These are phyloP conservation scores for Ciconia nigra DNA, from an alignment of 2,797 vertebrate species.

Conservation along the genomic window DNA sequence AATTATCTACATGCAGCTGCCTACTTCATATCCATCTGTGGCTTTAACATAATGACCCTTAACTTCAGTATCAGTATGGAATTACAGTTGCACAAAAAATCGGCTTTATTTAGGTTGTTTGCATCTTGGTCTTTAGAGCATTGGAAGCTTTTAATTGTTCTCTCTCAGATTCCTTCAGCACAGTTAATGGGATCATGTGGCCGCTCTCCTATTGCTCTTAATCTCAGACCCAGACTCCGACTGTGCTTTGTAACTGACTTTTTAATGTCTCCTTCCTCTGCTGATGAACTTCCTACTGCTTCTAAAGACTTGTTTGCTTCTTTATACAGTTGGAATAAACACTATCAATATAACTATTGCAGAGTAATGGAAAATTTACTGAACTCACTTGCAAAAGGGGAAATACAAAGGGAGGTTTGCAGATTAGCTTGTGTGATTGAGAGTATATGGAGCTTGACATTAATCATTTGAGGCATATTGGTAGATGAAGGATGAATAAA, in stretches of 20 bases:
- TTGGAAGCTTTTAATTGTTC: slow-evolving; percentile 55
- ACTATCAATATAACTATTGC: background rate
- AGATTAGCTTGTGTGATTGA: background rate
- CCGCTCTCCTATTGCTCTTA: slow-evolving; percentile 53
- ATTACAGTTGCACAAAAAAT: slow-evolving; percentile 8
- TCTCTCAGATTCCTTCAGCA: slow-evolving; percentile 19
- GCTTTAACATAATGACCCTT: slow-evolving; percentile 4
- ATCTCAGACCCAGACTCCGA: background rate
- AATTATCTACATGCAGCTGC: background rate
- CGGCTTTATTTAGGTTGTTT: background rate
- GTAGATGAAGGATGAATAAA: background rate
- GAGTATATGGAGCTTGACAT: background rate
- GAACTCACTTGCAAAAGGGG: background rate
- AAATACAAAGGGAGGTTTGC: slow-evolving; percentile 10
- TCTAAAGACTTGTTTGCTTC: slow-evolving; percentile 27
- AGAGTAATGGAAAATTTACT: background rate
- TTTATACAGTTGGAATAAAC: slow-evolving; percentile 27
- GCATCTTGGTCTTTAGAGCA: background rate
- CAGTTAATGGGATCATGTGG: slow-evolving; percentile 61
- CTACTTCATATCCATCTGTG: slow-evolving; percentile 12
- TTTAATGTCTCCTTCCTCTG: slow-evolving; percentile 36
- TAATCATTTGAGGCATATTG: background rate
- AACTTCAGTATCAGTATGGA: background rate
- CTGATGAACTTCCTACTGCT: slow-evolving; percentile 52
- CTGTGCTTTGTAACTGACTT: slow-evolving; percentile 63